Conservation (phyloP, 1,140 invertebrate genomes). For the Drosophila melanica region DNA sequence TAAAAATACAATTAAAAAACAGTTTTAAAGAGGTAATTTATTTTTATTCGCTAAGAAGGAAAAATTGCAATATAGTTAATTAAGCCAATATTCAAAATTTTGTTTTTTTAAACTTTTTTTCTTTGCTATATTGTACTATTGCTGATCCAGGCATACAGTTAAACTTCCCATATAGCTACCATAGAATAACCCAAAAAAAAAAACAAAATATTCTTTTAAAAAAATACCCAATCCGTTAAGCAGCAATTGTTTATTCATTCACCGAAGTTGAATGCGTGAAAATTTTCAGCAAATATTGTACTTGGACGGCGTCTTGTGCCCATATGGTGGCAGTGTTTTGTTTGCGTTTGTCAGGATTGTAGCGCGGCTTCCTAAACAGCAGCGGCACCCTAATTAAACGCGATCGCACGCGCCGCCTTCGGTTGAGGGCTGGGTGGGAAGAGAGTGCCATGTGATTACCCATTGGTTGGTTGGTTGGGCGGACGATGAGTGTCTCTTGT, state of each 20-base stretch:
- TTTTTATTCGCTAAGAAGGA: no score
- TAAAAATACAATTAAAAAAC: no score
- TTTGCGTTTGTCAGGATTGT: slow-evolving; percentile 48
- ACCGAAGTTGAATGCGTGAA: slow-evolving; percentile 58
- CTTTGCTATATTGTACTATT: no score
- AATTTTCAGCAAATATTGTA: slow-evolving; percentile 70
- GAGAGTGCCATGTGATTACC: slow-evolving; percentile 40
- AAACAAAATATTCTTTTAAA: background rate
- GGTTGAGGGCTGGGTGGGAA: slow-evolving; percentile 13
- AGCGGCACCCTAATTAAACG: slow-evolving; percentile 45
- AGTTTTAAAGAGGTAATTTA: no score
- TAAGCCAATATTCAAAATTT: no score
- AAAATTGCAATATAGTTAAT: no score
- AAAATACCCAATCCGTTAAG: slow-evolving; percentile 29
- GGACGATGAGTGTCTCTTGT: slow-evolving; percentile 62
- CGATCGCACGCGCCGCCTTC: slow-evolving; percentile 56
- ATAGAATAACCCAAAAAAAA: background rate
- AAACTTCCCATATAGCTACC: no score
- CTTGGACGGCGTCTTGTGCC: slow-evolving; percentile 58
- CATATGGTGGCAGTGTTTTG: slow-evolving; percentile 64
- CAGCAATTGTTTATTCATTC: slow-evolving; percentile 62
- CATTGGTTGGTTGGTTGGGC: slow-evolving; percentile 31
- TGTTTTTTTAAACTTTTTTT: no score
- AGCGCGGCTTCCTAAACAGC: slow-evolving; percentile 28
- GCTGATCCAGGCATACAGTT: no score